These are phyloP conservation scores for Indicator maculatus DNA, from an alignment of 2,113 vertebrate genomes.

Conservation along the genomic window DNA sequence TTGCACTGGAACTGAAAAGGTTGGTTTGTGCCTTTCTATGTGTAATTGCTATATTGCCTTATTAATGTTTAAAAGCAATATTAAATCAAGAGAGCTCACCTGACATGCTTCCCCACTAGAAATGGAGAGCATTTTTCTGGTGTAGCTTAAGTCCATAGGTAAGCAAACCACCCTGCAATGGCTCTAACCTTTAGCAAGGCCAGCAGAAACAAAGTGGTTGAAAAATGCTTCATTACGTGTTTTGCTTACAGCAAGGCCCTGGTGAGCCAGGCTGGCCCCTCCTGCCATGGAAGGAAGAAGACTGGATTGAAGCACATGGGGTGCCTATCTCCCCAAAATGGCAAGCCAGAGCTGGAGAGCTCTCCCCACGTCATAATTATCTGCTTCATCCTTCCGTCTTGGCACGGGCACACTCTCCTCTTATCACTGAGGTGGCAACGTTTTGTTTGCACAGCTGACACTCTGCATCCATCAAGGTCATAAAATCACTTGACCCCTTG, in stretches of 20 bases:
- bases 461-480: background rate
- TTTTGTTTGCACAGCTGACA: constrained; percentile 18
- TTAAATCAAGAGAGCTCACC: background rate
- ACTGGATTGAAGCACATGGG: background rate
- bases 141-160: background rate
- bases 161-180: background rate
- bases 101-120: background rate
- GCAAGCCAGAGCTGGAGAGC: background rate
- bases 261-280: background rate
- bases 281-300: background rate
- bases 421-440: constrained; percentile 37
- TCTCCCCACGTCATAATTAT: background rate
- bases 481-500: background rate
- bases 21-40: background rate
- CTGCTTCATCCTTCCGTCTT: background rate
- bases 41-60: background rate
- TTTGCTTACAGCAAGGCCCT: background rate
- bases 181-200: background rate
- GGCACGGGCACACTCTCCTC: constrained; percentile 18
- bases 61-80: background rate
- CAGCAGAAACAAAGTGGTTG: background rate
- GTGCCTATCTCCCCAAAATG: constrained; percentile 3
- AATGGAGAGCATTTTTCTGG: background rate
- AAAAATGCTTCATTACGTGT: background rate
- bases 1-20: background rate